Conservation (phyloP, 2,113 vertebrate genomes). For the Peromyscus maniculatus region DNA sequence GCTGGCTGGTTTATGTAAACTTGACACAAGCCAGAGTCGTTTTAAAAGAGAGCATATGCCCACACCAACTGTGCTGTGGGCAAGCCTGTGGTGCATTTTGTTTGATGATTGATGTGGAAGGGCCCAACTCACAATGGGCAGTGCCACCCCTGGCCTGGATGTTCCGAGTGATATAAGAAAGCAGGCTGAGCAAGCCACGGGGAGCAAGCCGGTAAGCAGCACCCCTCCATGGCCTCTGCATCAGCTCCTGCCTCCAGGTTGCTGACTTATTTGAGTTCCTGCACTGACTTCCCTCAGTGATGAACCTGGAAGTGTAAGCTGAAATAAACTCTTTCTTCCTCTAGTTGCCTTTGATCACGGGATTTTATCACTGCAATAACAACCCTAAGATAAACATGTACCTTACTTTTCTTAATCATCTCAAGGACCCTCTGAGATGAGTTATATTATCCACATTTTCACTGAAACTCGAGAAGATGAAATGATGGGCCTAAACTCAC, state of each 20-base stretch:
- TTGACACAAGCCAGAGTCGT: not conserved
- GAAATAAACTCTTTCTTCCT: not conserved
- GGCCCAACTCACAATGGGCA: not conserved
- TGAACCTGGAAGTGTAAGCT: not conserved
- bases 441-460: not conserved
- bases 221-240: not conserved
- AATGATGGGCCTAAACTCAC: not conserved
- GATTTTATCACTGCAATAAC: too few relatives aligned
- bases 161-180: not conserved
- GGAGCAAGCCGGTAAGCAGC: too few relatives aligned
- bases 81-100: not conserved
- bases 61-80: not conserved
- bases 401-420: not conserved
- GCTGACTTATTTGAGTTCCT: not conserved
- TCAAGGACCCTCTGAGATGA: not conserved
- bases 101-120: not conserved
- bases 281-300: not conserved
- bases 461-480: not conserved
- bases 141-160: not conserved
- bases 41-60: not conserved
- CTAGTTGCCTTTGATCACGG: not conserved
- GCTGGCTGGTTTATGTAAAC: not conserved
- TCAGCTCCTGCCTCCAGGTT: not conserved
- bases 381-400: too few relatives aligned
- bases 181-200: not conserved